Base-by-base conservation (phyloP, 2,797 vertebrate species). In the Siniperca scherzeri region DNA sequence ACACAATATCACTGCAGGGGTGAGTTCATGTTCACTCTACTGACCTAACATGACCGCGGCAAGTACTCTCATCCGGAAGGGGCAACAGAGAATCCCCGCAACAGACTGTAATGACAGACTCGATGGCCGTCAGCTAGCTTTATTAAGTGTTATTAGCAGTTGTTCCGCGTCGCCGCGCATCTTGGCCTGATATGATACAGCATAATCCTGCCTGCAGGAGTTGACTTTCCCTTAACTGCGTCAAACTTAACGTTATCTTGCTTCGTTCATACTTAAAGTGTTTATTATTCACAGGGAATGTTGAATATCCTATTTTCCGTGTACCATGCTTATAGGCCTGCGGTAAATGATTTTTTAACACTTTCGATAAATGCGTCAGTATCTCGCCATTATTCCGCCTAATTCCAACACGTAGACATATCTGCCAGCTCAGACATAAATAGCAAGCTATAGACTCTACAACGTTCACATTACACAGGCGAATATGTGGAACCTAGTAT, bases 331-430 rank as follows among this genome's bases (percentile, higher is more conserved):
- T 30, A 30, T 0, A 7, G 17, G 19, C 11, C 36, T 36, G 6
- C 36, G 36, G 6, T 4, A 3, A 16, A 12, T 60, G 33, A 48
- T 40, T 30, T 48, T 57, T 27, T 14, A 16, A 40, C 57, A 13
- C 53, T 52, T n/a, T 30, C 0, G 36, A 36, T 10, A 73, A 61
- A 70, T 72, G 77, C 78, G 82, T 73, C 73, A 85, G 53, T 50
- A 11, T 78, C 71, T 83, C 92, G 86, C 92, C 94, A 94, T 94
- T 85, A 70, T 84, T 81, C 48, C 25, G 52, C 27, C 50, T n/a
- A 70, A 81, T 81, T 69, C 55, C 30, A 70, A 74, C 93, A 93
- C 93, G 92, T 94, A 92, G 40, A 50, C 82, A 16, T 25, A 9
- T 19, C 19, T 17, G 21, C 1, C 33, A 12, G 65, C n/a, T 44